Evolutionary conservation across 2,888 invertebrate genomes (phyloP).

Genomic region (Drosophila ochracea): DNA sequence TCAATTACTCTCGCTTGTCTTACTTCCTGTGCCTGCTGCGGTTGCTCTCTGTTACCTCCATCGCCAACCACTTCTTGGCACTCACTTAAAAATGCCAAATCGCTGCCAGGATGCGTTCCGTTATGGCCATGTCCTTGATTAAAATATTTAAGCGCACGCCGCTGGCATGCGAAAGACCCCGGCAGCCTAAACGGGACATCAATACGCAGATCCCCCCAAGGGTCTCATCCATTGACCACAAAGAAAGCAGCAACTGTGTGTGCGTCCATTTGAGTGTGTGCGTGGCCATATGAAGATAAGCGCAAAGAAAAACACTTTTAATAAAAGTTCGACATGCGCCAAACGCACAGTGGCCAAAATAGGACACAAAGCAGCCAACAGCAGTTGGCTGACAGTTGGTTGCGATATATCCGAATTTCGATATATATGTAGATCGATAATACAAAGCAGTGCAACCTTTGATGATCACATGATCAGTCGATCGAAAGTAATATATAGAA

Average conservation of each 20-base stretch:
- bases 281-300: constrained; percentile 41
- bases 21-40: constrained; percentile 5
- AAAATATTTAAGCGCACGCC: constrained; percentile 57
- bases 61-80: constrained; percentile 3
- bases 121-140: constrained; percentile 55
- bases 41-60: not conserved
- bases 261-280: constrained; percentile 13
- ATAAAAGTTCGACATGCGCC: constrained; percentile 59
- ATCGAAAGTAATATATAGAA: not conserved
- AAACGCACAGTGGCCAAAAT: constrained; percentile 36
- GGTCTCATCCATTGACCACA: constrained; percentile 8
- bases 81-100: constrained; percentile 42
- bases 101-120: constrained; percentile 29
- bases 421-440: not conserved
- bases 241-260: not conserved
- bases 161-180: constrained; percentile 38
- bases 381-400: not conserved
- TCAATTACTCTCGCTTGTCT: constrained; percentile 56
- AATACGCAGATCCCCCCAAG: constrained; percentile 14
- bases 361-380: not conserved
- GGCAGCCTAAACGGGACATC: constrained; percentile 18
- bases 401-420: not conserved
- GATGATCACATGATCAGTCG: not conserved
- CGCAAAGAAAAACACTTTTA: constrained; percentile 62
- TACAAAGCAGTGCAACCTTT: not conserved